phyloP scores from a whole-genome alignment of 2,797 vertebrate genomes.

The Merluccius polli region DNA sequence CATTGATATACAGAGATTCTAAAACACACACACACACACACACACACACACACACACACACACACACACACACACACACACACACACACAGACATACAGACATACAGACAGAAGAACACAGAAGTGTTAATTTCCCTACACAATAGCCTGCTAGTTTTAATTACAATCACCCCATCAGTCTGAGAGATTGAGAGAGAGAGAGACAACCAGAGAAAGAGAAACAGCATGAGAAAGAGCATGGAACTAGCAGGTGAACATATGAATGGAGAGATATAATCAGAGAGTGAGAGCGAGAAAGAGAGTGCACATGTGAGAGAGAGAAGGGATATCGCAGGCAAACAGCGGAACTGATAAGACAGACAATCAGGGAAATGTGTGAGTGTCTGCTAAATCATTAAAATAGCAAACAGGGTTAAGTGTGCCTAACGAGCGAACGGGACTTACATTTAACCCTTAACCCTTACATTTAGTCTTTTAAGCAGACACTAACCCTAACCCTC shows the following conservation, averaged over 20 bases:
- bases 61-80: not conserved
- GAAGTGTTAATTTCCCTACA: slow-evolving; percentile 30
- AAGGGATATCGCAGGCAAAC: not conserved
- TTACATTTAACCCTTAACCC: too few species aligned
- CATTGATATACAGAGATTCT: too few species aligned
- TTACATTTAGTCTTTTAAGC: too few species aligned
- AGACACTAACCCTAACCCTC: too few species aligned
- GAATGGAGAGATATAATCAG: not conserved
- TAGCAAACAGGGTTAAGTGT: too few species aligned
- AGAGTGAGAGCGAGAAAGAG: not conserved
- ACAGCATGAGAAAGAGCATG: not conserved
- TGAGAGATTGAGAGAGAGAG: slow-evolving; percentile 24
- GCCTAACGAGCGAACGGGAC: too few species aligned
- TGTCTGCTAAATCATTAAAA: too few species aligned
- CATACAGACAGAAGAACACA: too few species aligned
- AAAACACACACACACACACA: slow-evolving; percentile 27
- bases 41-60: too few species aligned
- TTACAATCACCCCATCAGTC: slow-evolving; percentile 49
- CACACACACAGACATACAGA: slow-evolving; percentile 13
- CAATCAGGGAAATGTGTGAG: too few species aligned
- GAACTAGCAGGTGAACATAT: not conserved
- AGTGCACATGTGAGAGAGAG: not conserved
- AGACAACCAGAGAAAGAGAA: slow-evolving; percentile 28
- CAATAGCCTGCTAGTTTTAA: slow-evolving; percentile 60
- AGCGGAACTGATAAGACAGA: too few species aligned